These are phyloP conservation scores for Boulengeromyrus knoepffleri DNA, from an alignment of 2,113 vertebrate genomes.

Conservation along the genomic window DNA sequence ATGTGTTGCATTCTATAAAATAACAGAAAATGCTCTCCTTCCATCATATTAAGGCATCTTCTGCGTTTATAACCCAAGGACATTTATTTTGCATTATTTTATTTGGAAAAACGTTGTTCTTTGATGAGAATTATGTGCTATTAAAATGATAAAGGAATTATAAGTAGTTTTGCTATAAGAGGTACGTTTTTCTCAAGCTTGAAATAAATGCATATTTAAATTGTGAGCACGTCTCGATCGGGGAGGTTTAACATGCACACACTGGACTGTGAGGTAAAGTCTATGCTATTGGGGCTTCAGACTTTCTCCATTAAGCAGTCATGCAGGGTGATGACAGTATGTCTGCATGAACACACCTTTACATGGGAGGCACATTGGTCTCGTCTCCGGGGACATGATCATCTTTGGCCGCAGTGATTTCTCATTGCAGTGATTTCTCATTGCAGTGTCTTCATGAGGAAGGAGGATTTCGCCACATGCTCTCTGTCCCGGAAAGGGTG, in stretches of 20 bases:
- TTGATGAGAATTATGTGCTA: not conserved
- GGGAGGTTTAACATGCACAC: not conserved
- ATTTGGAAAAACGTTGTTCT: not conserved
- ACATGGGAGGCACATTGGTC: not conserved
- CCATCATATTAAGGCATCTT: not conserved
- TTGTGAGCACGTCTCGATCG: not conserved
- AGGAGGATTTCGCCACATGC: not conserved
- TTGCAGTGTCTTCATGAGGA: not conserved
- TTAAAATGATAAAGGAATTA: not conserved
- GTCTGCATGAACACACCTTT: not conserved
- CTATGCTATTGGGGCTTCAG: not conserved
- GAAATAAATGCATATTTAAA: not conserved
- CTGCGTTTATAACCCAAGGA: not conserved
- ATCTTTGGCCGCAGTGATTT: not conserved
- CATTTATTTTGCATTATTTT: not conserved
- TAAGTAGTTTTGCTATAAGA: not conserved
- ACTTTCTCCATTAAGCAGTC: not conserved
- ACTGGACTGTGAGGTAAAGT: not conserved
- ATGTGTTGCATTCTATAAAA: not conserved
- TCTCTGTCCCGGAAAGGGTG: not conserved
- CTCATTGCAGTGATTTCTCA: not conserved
- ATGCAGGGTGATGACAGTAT: not conserved
- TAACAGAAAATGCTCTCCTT: not conserved
- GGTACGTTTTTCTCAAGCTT: not conserved
- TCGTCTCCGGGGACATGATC: not conserved